Evolutionary conservation across 2,113 vertebrate genomes (phyloP), one percentile per base, ranked within the genome.

Genomic region (Oostethus manadensis): DNA sequence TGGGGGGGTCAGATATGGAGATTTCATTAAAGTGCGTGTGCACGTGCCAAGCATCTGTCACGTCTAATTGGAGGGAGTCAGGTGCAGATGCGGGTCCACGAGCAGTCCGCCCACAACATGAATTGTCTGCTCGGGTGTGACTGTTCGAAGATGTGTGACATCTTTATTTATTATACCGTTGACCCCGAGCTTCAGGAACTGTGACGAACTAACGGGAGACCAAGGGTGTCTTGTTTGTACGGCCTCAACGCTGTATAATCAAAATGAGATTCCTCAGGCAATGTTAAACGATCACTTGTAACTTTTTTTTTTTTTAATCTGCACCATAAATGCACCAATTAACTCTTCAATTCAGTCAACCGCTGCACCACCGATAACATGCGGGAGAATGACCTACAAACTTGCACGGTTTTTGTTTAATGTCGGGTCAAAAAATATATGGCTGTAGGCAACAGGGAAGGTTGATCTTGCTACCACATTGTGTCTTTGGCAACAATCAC

Each of bases 51-150:
- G 84, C 86, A 86, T 89, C 83, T 89, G 85, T 86, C 82, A 83
- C 64, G 45, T 72, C 58, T 85, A 88, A 88, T 87, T 87, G 86
- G 85, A 78, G 78, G 85, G 88, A 79, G 87, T 87, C 89, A 89
- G 87, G 83, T 90, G 89, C 38, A 70, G 77, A 86, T 85, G 82
- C 22, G 48, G 68, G 65, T 57, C 76, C 83, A 83, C 60, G 83
- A 80, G 78, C 78, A 72, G 82, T 87, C 88, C 86, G 70, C 82
- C 86, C 79, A 79, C 76, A 77, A 82, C 80, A 86, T 74, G 84
- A 71, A 77, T 79, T 54, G 74, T 71, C 70, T 79, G 77, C 78
- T 66, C 50, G 61, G 47, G 61, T 22, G 58, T 73, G 79, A 78
- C 82, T 74, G 80, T 61, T 77, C 64, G 74, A 84, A 83, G 69